Conservation (phyloP, 1,140 invertebrate species). For the Acromyrmex heyeri region DNA sequence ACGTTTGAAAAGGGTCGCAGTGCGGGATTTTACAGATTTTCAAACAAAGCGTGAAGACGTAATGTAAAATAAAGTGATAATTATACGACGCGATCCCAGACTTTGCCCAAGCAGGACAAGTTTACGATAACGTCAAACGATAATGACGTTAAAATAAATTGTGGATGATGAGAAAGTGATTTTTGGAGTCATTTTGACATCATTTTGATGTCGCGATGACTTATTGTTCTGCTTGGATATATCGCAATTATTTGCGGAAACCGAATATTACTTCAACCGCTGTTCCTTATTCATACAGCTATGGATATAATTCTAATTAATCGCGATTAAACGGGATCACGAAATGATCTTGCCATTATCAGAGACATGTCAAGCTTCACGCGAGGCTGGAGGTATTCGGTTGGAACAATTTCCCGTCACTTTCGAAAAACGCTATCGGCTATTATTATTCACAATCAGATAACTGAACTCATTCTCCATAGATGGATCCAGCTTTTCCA, state of each 20-base stretch:
- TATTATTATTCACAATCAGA: not conserved
- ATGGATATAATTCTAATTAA: not conserved
- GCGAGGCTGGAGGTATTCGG: not conserved
- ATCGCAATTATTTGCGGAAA: not conserved
- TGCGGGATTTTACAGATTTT: not conserved
- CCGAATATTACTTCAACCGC: not conserved
- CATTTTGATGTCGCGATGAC: too few relatives aligned
- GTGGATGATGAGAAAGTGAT: too few relatives aligned
- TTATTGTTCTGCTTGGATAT: too few relatives aligned
- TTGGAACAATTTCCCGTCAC: not conserved
- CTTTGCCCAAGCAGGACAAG: too few relatives aligned
- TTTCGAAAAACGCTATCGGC: not conserved
- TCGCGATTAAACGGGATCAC: not conserved
- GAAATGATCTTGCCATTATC: not conserved
- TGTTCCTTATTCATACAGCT: not conserved
- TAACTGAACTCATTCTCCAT: not conserved
- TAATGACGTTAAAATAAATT: too few relatives aligned
- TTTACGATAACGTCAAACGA: too few relatives aligned
- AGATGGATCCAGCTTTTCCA: not conserved
- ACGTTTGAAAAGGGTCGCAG: not conserved
- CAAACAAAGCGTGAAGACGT: not conserved
- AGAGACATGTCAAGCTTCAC: not conserved
- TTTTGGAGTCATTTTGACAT: too few relatives aligned
- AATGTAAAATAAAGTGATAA: not conserved
- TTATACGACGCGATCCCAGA: not conserved